Evolutionary conservation across 1,140 invertebrate genomes (phyloP).

Genomic region (Anthonomus grandis): DNA sequence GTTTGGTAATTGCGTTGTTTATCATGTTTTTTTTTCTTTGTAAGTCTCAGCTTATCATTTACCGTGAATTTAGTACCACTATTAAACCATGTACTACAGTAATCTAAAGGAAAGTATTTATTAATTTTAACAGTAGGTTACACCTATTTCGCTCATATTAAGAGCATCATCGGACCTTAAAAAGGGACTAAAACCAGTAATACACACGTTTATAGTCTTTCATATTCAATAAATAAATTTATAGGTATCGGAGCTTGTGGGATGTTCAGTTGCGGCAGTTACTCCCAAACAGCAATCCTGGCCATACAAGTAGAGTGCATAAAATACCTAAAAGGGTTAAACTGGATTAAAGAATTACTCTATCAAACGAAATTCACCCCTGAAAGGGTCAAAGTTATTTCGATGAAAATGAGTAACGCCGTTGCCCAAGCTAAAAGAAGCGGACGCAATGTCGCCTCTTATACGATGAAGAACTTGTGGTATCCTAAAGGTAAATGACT

Average conservation of each 20-base stretch:
- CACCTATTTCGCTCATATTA: too few relatives aligned
- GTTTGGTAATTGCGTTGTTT: too few relatives aligned
- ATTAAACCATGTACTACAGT: too few relatives aligned
- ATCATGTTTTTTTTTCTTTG: too few relatives aligned
- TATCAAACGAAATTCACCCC: constrained; percentile 67
- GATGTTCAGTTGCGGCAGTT: constrained; percentile 54
- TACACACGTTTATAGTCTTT: background rate
- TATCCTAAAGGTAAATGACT: constrained; percentile 57
- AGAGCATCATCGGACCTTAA: too few relatives aligned
- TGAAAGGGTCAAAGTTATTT: constrained; percentile 72
- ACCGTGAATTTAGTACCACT: too few relatives aligned
- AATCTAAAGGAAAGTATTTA: too few relatives aligned
- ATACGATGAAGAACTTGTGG: constrained; percentile 61
- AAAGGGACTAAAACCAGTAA: too few relatives aligned
- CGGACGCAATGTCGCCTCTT: constrained; percentile 58
- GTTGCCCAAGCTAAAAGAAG: constrained; percentile 67
- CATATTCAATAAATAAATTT: background rate
- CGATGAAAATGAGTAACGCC: constrained; percentile 73
- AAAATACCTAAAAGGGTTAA: constrained; percentile 72
- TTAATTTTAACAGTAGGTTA: too few relatives aligned
- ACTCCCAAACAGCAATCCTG: constrained; percentile 57
- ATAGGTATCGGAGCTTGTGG: constrained; percentile 23
- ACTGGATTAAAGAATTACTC: constrained; percentile 74
- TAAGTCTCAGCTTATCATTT: too few relatives aligned
- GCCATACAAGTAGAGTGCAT: constrained; percentile 63